Percentiles rank a stretch among this genome's conserved stretches.
These are phyloP conservation scores for Margaritifera margaritifera DNA, from an alignment of 2,888 invertebrate species.

Conservation along the genomic window DNA sequence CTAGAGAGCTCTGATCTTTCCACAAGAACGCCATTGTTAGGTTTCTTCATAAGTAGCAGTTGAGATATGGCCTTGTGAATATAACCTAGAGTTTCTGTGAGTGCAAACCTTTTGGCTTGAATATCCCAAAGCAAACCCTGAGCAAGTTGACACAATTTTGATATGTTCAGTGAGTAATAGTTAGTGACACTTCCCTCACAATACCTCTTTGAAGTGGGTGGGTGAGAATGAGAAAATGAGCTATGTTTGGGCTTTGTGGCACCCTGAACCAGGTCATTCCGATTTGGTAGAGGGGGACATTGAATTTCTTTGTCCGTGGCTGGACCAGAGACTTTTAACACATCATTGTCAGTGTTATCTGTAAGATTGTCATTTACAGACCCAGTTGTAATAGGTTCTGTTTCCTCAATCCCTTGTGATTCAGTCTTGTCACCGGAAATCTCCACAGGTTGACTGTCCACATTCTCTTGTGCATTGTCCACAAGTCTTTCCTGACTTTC, in stretches of 20 bases:
- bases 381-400: too few species aligned
- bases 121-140: conserved; percentile 63
- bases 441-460: too few species aligned
- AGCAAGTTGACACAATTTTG: conserved; percentile 47
- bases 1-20: conserved; percentile 15
- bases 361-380: too few species aligned
- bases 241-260: neutral
- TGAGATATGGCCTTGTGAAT: conserved; percentile 65
- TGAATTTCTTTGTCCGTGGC: neutral
- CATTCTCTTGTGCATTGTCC: too few species aligned
- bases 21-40: neutral
- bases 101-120: conserved; percentile 60
- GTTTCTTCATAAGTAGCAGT: conserved; percentile 53
- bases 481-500: too few species aligned
- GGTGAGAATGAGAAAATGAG: too few species aligned
- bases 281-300: neutral
- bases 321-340: too few species aligned
- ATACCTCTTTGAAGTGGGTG: too few species aligned
- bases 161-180: conserved; percentile 15
- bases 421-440: too few species aligned
- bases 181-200: neutral
- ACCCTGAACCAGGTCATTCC: neutral
- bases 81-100: conserved; percentile 63
- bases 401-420: too few species aligned
- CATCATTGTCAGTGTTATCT: too few species aligned